Conservation (phyloP, 2,113 vertebrate species). For the Climacteris rufus region DNA sequence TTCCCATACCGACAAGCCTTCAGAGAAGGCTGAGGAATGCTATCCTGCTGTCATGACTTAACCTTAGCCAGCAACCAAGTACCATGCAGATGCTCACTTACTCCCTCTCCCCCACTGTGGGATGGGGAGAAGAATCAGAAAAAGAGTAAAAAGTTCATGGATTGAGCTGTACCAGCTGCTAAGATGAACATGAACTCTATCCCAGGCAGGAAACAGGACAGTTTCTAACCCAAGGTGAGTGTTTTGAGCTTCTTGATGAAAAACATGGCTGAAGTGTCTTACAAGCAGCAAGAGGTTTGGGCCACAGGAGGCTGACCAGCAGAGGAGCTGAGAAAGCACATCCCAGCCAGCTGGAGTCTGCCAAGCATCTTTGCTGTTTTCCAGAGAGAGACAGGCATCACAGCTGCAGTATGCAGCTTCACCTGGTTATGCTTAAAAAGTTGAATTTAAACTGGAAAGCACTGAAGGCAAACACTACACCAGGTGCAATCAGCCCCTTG, state of each 20-base stretch:
- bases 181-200: not conserved
- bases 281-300: fast-evolving
- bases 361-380: not conserved
- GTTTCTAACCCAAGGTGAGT: not conserved
- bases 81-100: not conserved
- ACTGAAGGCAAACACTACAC: not conserved
- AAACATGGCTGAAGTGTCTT: not conserved
- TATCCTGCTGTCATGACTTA: not conserved
- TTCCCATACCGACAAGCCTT: fast-evolving
- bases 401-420: not conserved
- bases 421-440: not conserved
- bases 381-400: not conserved
- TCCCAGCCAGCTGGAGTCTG: not conserved
- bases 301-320: not conserved
- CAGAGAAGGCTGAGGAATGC: not conserved
- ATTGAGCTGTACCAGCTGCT: not conserved
- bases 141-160: not conserved
- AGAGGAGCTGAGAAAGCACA: not conserved
- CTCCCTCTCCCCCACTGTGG: not conserved
- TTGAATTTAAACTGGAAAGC: not conserved
- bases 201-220: not conserved
- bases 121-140: not conserved
- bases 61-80: not conserved
- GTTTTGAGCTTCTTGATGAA: not conserved
- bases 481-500: not conserved